A percentile compares a stretch with the other conserved stretches of the same genome.
Conservation (phyloP, 2,113 vertebrate species). For the Vicugna pacos region DNA sequence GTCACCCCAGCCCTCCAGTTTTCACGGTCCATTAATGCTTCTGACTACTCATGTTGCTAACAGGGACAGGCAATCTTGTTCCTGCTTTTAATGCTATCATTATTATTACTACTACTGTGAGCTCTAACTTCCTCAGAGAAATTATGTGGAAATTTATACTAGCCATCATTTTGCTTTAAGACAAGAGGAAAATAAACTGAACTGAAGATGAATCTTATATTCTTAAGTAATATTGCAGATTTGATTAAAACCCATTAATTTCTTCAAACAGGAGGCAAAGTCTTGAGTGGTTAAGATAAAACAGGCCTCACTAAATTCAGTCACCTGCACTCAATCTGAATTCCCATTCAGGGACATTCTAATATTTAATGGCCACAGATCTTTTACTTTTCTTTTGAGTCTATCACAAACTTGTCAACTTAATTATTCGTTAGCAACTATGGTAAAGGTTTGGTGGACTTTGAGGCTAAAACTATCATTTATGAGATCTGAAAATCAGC, state of each 20-base stretch:
- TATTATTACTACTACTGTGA: conserved; percentile 4
- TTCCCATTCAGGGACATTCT: conserved; percentile 1
- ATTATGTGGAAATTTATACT: conserved; percentile 13
- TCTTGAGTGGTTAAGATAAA: conserved; percentile 15
- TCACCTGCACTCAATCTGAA: neutral
- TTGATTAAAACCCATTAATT: conserved; percentile 42
- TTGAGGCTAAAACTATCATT: conserved; percentile 29
- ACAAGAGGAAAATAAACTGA: conserved; percentile 35
- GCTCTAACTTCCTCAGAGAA: conserved; percentile 26
- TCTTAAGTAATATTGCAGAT: conserved; percentile 42
- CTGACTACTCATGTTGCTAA: conserved; percentile 54
- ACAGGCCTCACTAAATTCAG: neutral
- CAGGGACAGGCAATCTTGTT: conserved; percentile 44
- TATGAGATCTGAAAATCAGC: conserved; percentile 29
- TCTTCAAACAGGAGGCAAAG: conserved; percentile 42
- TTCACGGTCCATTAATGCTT: conserved; percentile 73
- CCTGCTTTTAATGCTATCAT: conserved; percentile 24
- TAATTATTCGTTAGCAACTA: conserved; percentile 49
- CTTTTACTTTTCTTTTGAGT: conserved; percentile 46
- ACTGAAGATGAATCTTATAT: conserved; percentile 24
- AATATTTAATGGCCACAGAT: neutral
- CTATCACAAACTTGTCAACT: neutral
- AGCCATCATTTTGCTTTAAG: conserved; percentile 41
- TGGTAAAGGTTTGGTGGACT: conserved; percentile 2
- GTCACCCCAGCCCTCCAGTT: conserved; percentile 17